Conservation (phyloP, 1,140 invertebrate genomes). For the Drosophila insularis region DNA sequence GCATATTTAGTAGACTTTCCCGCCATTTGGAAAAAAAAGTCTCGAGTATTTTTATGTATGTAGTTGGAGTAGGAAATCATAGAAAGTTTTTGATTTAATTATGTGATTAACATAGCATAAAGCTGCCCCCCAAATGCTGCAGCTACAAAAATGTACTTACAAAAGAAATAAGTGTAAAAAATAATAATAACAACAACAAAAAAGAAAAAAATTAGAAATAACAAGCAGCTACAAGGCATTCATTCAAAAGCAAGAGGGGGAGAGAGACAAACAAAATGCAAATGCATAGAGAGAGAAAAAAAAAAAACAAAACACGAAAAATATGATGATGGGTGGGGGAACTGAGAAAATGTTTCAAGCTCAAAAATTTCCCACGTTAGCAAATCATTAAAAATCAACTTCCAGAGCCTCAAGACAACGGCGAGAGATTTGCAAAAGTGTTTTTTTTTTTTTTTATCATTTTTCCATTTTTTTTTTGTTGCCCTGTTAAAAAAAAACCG, state of each 20-base stretch:
- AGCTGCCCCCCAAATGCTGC: constrained; percentile 52
- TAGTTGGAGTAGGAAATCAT: constrained; percentile 59
- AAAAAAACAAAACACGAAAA: neutral
- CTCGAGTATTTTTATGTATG: neutral
- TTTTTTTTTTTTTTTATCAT: too few species aligned
- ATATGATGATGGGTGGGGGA: neutral
- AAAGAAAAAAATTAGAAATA: constrained; percentile 67
- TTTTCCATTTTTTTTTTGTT: too few species aligned
- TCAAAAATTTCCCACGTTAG: constrained; percentile 69
- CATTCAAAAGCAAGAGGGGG: neutral
- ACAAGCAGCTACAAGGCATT: constrained; percentile 60
- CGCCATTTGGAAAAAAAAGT: neutral
- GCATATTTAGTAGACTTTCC: constrained; percentile 9
- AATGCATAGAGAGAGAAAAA: constrained; percentile 39
- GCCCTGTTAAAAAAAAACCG: neutral
- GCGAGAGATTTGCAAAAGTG: constrained; percentile 12
- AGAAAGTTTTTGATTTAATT: constrained; percentile 77
- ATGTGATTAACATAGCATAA: constrained; percentile 78
- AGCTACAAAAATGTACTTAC: constrained; percentile 8
- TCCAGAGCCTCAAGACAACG: constrained; percentile 33
- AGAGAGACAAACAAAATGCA: constrained; percentile 45
- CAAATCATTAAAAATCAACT: constrained; percentile 72
- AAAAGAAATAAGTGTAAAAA: constrained; percentile 30
- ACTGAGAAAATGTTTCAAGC: constrained; percentile 48
- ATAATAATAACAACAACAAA: too few species aligned